phyloP scores from a whole-genome alignment of 92 coral and sea anemone species.

The Paramuricea clavata region DNA sequence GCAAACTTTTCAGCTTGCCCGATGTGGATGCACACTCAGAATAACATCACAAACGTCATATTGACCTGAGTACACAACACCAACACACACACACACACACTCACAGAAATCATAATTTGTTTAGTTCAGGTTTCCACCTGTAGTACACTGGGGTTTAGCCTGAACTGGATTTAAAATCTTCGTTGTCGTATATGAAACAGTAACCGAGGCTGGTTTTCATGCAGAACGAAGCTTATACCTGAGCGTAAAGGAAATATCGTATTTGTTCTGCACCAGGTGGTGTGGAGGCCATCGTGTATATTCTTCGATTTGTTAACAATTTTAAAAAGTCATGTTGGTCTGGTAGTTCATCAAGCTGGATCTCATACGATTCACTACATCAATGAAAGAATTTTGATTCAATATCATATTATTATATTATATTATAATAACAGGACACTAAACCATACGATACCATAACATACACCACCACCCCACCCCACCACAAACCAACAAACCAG shows the following conservation, averaged over 20 bases:
- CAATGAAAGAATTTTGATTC: background rate
- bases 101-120: too few relatives aligned
- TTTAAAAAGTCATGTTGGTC: slow-evolving; percentile 76
- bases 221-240: slow-evolving; percentile 25
- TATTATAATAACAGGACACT: too few relatives aligned
- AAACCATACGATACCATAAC: background rate
- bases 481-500: background rate
- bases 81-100: too few relatives aligned
- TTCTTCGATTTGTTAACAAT: slow-evolving; percentile 51
- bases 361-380: slow-evolving; percentile 71
- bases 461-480: background rate
- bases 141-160: too few relatives aligned
- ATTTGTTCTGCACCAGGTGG: slow-evolving; percentile 75
- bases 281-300: slow-evolving; percentile 89
- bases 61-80: too few relatives aligned
- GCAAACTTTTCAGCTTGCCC: too few relatives aligned
- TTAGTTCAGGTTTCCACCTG: too few relatives aligned
- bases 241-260: slow-evolving; percentile 91
- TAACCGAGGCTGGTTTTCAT: background rate
- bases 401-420: too few relatives aligned
- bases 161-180: background rate
- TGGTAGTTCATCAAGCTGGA: slow-evolving; percentile 70
- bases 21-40: too few relatives aligned
- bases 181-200: background rate
- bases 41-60: too few relatives aligned